Base-by-base conservation (phyloP, 2,797 vertebrate species). In the Falco biarmicus region DNA sequence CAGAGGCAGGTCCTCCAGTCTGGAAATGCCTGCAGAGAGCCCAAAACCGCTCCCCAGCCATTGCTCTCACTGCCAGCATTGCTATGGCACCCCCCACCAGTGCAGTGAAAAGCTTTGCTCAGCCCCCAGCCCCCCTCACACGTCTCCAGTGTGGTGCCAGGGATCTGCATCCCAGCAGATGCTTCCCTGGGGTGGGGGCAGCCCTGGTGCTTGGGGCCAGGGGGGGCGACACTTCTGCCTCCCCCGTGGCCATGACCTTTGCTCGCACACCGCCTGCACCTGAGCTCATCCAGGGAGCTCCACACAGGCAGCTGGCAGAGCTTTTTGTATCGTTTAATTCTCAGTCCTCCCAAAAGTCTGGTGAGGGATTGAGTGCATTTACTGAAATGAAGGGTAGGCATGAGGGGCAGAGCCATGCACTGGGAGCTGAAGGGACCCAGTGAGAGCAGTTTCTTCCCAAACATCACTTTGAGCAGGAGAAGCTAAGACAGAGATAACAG, bases 151-250 rank as follows among this genome's bases (percentile, higher is more conserved):
- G 3, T 0, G 0, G 28, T 13, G 10, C 47, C 2, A 5, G 63
- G 48, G 32, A 63, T 48, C 43, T 76, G 70, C 59, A 65, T 8
- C 19, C 39, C 2, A 3, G 32, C 5, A 32, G 43, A 34, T 28
- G 71, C 61, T 81, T 47, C 48, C 17, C 28, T 45, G 21, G 76
- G 48, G n/a, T 0, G 0, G 28, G 16, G 6, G 14, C 28, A 66
- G 37, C 18, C 0, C 0, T 0, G 1, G 61, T 63, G 12, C 12
- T 47, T 3, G 2, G 29, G 66, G 50, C 26, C 0, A 0, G 53
- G 31, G 9, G 4, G 19, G 41, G 37, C 3, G 2, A 25, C 26
- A 26, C 37, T 71, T 14, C 78, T 85, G 53, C 57, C 15, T 92
- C 16, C 53, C 41, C 37, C 0, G 0, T 51, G 50, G 41, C 65